Evolutionary conservation across 2,888 invertebrate genomes (phyloP).

Genomic region (Amphipoea oculea): DNA sequence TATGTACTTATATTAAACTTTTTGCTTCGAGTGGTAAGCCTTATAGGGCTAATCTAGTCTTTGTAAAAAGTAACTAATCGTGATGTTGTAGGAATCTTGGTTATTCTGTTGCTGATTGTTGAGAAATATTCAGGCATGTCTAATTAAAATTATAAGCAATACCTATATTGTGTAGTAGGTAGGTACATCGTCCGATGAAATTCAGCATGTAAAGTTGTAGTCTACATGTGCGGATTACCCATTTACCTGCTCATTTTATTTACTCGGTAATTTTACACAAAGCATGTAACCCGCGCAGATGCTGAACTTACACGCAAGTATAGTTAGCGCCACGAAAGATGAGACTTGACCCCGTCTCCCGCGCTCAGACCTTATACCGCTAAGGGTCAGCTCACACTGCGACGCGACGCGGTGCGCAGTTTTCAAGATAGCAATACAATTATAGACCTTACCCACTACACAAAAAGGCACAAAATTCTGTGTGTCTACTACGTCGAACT

Average conservation of each 20-base stretch:
- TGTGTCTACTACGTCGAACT: too few relatives aligned
- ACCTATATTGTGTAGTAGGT: not conserved
- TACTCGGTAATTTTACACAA: conserved; percentile 8
- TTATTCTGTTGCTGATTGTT: not conserved
- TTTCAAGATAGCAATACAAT: too few relatives aligned
- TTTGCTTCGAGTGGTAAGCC: not conserved
- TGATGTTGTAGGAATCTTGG: not conserved
- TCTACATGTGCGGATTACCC: not conserved
- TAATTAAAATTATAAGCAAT: not conserved
- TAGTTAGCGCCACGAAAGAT: too few relatives aligned
- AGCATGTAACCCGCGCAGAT: not conserved
- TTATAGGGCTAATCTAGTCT: not conserved
- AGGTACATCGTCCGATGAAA: not conserved
- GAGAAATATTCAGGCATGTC: not conserved
- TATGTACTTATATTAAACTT: not conserved
- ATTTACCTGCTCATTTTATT: too few relatives aligned
- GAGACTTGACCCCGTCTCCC: too few relatives aligned
- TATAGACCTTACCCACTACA: too few relatives aligned
- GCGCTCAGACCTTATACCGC: too few relatives aligned
- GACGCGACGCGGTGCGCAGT: too few relatives aligned
- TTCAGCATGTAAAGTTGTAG: not conserved
- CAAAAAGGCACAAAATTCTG: too few relatives aligned
- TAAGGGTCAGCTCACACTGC: too few relatives aligned
- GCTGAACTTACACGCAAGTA: too few relatives aligned
- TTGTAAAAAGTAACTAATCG: not conserved